Evolutionary conservation across 2,113 vertebrate species (phyloP).

Genomic region (Pituophis catenifer): DNA sequence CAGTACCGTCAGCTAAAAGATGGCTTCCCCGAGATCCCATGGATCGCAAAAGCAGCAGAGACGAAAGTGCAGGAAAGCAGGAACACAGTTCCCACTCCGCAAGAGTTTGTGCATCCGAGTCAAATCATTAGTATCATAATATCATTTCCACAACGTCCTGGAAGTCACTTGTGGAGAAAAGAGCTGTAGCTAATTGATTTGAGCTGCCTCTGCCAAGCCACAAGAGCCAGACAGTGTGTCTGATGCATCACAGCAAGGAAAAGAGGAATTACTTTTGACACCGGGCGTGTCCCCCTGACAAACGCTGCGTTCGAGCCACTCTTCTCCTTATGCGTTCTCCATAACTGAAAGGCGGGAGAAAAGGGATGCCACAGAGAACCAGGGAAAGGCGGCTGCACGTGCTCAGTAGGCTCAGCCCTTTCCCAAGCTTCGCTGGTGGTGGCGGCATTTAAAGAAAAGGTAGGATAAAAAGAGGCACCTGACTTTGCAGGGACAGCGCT

Average conservation of each 20-base stretch:
- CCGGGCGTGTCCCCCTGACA: constrained; percentile 56
- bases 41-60: accelerated
- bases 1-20: neutral
- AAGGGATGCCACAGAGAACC: constrained; percentile 13
- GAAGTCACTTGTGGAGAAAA: constrained; percentile 10
- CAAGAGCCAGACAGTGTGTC: neutral
- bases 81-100: accelerated
- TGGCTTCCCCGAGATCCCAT: neutral
- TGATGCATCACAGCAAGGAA: constrained; percentile 4
- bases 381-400: constrained; percentile 44
- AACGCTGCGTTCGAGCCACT: neutral
- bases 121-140: constrained; percentile 12
- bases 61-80: neutral
- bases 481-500: neutral
- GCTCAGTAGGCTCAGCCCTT: neutral
- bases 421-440: neutral
- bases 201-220: constrained; percentile 33
- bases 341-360: neutral
- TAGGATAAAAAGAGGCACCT: neutral
- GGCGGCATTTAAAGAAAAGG: neutral
- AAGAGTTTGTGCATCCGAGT: neutral
- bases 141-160: neutral
- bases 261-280: constrained; percentile 59
- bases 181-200: constrained; percentile 39
- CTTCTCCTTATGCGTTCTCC: neutral